These are phyloP conservation scores for Stigmatopora nigra DNA, from an alignment of 2,113 vertebrate genomes.

Conservation along the genomic window DNA sequence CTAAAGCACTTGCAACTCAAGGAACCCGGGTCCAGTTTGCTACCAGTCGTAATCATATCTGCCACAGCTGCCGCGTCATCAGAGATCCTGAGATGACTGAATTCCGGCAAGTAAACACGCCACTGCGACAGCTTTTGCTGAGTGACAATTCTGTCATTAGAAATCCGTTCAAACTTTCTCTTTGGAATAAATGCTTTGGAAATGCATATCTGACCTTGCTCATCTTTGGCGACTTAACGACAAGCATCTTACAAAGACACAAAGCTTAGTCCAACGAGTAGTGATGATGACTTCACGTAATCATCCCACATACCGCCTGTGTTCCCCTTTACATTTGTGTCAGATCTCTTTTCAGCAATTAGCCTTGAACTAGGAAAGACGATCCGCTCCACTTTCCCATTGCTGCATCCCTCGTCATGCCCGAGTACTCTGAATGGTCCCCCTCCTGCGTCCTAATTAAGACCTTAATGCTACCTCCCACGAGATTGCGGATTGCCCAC, in stretches of 20 bases:
- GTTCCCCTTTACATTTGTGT: conserved; percentile 54
- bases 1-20: neutral
- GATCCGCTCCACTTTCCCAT: conserved; percentile 70
- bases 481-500: conserved; percentile 55
- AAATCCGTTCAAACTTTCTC: neutral
- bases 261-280: conserved; percentile 49
- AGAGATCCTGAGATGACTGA: conserved; percentile 52
- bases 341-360: conserved; percentile 67
- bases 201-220: neutral
- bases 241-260: conserved; percentile 18
- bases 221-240: conserved; percentile 26
- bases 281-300: conserved; percentile 58
- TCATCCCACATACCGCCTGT: conserved; percentile 51
- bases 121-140: conserved; percentile 28
- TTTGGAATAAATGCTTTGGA: neutral
- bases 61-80: conserved; percentile 76
- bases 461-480: conserved; percentile 67
- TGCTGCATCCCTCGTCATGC: conserved; percentile 66
- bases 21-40: conserved; percentile 66
- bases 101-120: conserved; percentile 44
- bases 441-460: conserved; percentile 78
- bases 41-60: conserved; percentile 79
- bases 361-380: conserved; percentile 77
- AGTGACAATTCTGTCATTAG: conserved; percentile 37
- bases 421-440: conserved; percentile 70